phyloP scores from a whole-genome alignment of 2,888 invertebrate genomes.

The Drosophila atroscutellata region DNA sequence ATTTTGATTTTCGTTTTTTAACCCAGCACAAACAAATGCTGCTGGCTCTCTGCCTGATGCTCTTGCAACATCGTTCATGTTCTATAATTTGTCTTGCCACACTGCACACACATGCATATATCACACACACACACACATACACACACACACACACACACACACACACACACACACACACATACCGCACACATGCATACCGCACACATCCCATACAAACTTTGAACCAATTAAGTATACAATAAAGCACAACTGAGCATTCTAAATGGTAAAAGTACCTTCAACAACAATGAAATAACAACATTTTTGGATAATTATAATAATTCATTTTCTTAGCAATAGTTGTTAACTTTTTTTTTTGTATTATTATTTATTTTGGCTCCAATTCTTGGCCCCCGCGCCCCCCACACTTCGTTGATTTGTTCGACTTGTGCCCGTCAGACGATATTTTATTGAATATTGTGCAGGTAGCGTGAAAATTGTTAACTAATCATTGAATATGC shows the following conservation, averaged over 20 bases:
- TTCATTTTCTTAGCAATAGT: constrained; percentile 14
- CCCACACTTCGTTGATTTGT: not conserved
- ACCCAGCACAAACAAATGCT: not conserved
- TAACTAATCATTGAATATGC: constrained; percentile 26
- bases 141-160: not conserved
- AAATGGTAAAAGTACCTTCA: constrained; percentile 70
- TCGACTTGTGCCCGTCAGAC: constrained; percentile 37
- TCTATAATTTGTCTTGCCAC: not conserved
- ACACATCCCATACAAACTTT: constrained; percentile 41
- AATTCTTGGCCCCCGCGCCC: not conserved
- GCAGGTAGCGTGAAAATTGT: constrained; percentile 19
- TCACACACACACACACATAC: constrained; percentile 1
- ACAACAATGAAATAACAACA: constrained; percentile 6
- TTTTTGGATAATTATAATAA: not conserved
- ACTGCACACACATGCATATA: not conserved
- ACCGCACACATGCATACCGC: not conserved
- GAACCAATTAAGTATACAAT: constrained; percentile 71
- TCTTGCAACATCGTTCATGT: not conserved
- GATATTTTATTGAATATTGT: constrained; percentile 80
- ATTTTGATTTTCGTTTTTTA: not conserved
- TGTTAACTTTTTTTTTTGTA: not conserved
- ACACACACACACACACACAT: no score
- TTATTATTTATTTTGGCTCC: not conserved
- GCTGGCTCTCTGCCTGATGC: not conserved
- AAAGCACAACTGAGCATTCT: constrained; percentile 62